Evolutionary conservation across 2,797 vertebrate genomes (phyloP).

Genomic region (Darevskia mixta): DNA sequence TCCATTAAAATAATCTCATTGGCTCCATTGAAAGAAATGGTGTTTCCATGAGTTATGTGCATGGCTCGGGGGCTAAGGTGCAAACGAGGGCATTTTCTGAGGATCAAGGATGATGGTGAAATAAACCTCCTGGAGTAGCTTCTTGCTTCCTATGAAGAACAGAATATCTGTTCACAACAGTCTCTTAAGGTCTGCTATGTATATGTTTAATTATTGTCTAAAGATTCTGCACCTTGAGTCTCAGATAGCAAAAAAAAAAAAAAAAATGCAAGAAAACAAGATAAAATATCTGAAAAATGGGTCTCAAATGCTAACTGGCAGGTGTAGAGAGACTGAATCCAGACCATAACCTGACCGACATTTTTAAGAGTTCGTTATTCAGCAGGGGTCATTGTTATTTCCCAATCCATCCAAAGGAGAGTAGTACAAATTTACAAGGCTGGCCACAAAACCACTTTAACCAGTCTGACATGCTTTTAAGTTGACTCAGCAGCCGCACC

Average conservation of each 20-base stretch:
- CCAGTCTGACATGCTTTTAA: constrained; percentile 6
- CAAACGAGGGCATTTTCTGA: not conserved
- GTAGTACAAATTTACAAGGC: constrained; percentile 58
- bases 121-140: not conserved
- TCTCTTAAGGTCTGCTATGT: not conserved
- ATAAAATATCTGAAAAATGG: not conserved
- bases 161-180: not conserved
- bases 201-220: not conserved
- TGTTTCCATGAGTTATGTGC: not conserved
- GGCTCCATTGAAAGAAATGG: constrained; percentile 23
- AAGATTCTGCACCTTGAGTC: not conserved
- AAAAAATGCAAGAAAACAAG: not conserved
- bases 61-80: not conserved
- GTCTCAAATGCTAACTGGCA: not conserved
- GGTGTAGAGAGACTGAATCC: constrained; percentile 29
- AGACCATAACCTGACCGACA: constrained; percentile 46
- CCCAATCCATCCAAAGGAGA: constrained; percentile 64
- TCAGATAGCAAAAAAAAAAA: accelerated
- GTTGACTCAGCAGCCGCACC: constrained; percentile 18
- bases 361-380: constrained; percentile 36
- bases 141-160: not conserved
- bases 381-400: constrained; percentile 51
- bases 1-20: constrained; percentile 11
- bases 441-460: constrained; percentile 40
- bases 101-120: constrained; percentile 17